Conservation (phyloP, 2,888 invertebrate genomes). For the Metellina segmentata region DNA sequence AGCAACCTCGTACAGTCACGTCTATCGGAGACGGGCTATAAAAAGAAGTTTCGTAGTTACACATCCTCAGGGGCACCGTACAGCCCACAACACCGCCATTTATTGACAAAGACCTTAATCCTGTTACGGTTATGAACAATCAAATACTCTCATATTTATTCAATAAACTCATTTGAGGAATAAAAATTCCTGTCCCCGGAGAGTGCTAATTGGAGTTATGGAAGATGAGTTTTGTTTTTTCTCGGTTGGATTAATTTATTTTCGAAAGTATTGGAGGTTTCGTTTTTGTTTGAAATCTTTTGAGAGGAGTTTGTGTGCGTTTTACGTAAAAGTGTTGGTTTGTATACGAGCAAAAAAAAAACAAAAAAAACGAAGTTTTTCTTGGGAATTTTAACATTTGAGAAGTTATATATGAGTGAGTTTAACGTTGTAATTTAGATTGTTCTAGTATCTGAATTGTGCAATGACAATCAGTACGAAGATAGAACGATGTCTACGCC, state of each 20-base stretch:
- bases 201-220: slow-evolving; percentile 63
- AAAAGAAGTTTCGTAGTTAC: neutral
- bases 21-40: slow-evolving; percentile 1
- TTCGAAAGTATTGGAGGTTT: neutral
- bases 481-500: no score
- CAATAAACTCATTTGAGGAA: slow-evolving; percentile 69
- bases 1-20: neutral
- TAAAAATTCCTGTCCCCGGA: slow-evolving; percentile 52
- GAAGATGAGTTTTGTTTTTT: slow-evolving; percentile 27
- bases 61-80: slow-evolving; percentile 31
- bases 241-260: slow-evolving; percentile 26
- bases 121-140: slow-evolving; percentile 73
- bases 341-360: no score
- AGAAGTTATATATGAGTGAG: no score
- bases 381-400: no score
- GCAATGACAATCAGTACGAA: no score
- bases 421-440: no score
- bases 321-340: no score
- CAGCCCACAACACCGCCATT: slow-evolving; percentile 39
- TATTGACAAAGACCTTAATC: slow-evolving; percentile 72
- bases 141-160: slow-evolving; percentile 72
- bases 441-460: no score
- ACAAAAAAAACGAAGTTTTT: no score
- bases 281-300: neutral
- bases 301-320: neutral